A percentile compares a stretch with the other conserved stretches of the same genome.
phyloP scores from a whole-genome alignment of 1,140 invertebrate species.

The Drosophila repleta region DNA sequence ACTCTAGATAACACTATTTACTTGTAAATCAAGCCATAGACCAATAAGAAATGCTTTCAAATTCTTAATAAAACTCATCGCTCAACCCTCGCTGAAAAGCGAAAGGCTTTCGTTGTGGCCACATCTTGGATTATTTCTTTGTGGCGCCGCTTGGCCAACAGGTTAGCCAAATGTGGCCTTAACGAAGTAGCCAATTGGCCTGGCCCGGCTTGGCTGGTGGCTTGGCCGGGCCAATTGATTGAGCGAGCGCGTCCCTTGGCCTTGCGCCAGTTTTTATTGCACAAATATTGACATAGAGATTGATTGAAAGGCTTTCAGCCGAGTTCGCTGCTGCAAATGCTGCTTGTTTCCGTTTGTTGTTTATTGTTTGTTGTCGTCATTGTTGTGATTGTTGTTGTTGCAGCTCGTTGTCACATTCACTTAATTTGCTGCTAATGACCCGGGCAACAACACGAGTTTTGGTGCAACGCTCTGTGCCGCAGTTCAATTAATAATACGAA shows the following conservation, averaged over 20 bases:
- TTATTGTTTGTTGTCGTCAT: background rate
- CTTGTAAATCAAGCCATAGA: no score
- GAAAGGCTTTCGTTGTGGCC: conserved; percentile 30
- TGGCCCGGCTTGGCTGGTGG: conserved; percentile 6
- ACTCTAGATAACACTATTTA: no score
- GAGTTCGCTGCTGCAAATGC: conserved; percentile 13
- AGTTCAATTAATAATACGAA: conserved; percentile 41
- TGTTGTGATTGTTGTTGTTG: background rate
- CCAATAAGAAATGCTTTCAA: no score
- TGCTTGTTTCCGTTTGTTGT: conserved; percentile 23
- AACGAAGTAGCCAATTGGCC: conserved; percentile 24
- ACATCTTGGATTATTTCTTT: conserved; percentile 18
- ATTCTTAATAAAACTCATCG: background rate
- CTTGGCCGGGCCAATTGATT: conserved; percentile 28
- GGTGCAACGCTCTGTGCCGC: conserved; percentile 23
- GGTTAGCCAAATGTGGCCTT: conserved; percentile 50
- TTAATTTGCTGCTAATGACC: conserved; percentile 51
- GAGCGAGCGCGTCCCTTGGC: conserved; percentile 39
- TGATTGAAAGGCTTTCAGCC: conserved; percentile 55
- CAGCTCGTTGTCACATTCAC: conserved; percentile 42
- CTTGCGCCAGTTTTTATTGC: conserved; percentile 55
- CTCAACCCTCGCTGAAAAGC: conserved; percentile 19
- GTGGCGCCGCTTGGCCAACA: conserved; percentile 49
- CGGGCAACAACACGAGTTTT: conserved; percentile 31
- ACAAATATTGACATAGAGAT: conserved; percentile 60